Base-by-base conservation (phyloP, 2,888 invertebrate genomes). In the Saturnia pavonia region DNA sequence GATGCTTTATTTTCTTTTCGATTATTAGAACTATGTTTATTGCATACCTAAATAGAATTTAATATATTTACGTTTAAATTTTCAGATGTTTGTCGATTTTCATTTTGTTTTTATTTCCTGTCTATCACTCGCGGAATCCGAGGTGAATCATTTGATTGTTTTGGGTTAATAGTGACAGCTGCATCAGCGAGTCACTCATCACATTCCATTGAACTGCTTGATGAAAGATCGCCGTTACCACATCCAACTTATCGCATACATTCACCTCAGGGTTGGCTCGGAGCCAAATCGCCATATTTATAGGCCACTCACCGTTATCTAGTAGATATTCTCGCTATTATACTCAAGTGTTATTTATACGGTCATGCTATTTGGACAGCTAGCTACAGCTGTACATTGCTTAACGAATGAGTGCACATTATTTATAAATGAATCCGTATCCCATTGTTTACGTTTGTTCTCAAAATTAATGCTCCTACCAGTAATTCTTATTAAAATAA, bases 231-330 rank as follows among this genome's bases (percentile, higher is more conserved):
- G 25, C 57, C 27, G 11, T 25, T 14, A 60, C 25, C 27, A 12
- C 25, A 27, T 60, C 27, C 57, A 27, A 60, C 14, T 60, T 51
- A 65, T 63, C 16, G 68, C 42, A 57, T 54, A 25, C 42, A 42
- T 25, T 60, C 68, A 60, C 63, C 65, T 68, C 68, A 43, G 25
- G 34, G 63, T 63, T 71, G 71, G 71, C 71, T 63, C 65, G 40
- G 25, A 43, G 71, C 71, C 71, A 71, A 68, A 60, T 14, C 63
- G 67, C 70, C 54, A 68, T 69, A 68, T 71, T 71, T 71, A 71
- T 51, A 65, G 42, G 42, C 66, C 48, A 48, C 66, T 68, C 42
- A 40, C 71, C 45, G 68, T 68, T 71, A 71, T 71, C 71, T 71
- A 27, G 70, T 71, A 71, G 63, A 70, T 68, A 71, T 71, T 71